These are phyloP conservation scores for Tor tambroides DNA, from an alignment of 2,113 vertebrate species.

Conservation along the genomic window DNA sequence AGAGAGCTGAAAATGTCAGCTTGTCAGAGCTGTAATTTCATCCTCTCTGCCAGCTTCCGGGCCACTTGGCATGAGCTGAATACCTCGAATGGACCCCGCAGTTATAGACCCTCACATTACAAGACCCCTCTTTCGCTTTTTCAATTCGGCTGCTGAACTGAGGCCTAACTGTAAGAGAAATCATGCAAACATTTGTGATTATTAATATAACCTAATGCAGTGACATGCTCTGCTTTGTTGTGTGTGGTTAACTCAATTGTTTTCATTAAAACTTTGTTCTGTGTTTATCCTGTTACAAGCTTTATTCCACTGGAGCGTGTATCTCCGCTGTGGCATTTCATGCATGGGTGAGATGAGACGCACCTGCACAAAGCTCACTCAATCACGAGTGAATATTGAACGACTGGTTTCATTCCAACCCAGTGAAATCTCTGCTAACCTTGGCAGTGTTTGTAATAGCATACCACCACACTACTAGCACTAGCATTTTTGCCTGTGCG, in stretches of 20 bases:
- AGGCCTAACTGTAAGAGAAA: neutral
- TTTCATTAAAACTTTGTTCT: neutral
- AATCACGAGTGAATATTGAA: neutral
- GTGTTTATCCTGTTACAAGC: neutral
- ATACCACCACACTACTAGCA: neutral
- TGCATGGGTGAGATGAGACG: neutral
- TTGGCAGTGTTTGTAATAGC: neutral
- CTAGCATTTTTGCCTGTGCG: neutral
- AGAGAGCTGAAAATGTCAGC: conserved; percentile 60
- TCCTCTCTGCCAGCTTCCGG: conserved; percentile 62
- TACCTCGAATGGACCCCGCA: conserved; percentile 43
- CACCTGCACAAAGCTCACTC: neutral
- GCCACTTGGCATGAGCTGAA: conserved; percentile 60
- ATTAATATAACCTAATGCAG: neutral
- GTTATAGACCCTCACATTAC: conserved; percentile 38
- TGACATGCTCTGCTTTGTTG: neutral
- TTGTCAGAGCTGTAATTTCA: conserved; percentile 62
- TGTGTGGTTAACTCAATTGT: neutral
- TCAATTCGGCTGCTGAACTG: neutral
- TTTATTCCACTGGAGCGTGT: neutral
- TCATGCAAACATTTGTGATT: neutral
- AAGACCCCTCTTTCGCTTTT: conserved; percentile 42
- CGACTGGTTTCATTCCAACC: neutral
- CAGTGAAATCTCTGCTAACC: neutral
- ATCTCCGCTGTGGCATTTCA: conserved; percentile 8